phyloP scores from a whole-genome alignment of 1,140 invertebrate genomes.

The Camponotus vicinus region DNA sequence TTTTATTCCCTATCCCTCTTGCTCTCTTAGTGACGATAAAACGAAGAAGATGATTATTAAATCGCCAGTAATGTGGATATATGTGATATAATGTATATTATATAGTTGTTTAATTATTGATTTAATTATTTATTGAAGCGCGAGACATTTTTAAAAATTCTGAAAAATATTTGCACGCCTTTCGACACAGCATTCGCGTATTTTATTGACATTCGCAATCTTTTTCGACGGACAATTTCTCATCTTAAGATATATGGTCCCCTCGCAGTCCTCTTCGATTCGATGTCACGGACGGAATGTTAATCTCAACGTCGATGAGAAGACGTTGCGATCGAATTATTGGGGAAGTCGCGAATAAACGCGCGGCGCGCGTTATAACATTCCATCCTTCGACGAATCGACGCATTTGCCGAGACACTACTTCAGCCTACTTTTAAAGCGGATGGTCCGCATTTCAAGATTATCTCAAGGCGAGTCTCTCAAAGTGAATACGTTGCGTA shows the following conservation, averaged over 20 bases:
- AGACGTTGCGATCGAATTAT: constrained; percentile 31
- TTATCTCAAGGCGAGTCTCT: neutral
- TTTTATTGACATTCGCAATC: neutral
- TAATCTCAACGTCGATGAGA: constrained; percentile 23
- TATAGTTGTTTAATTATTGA: neutral
- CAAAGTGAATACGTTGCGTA: neutral
- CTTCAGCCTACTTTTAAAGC: neutral
- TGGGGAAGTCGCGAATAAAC: constrained; percentile 40
- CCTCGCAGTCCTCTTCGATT: constrained; percentile 30
- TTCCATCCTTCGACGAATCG: constrained; percentile 28
- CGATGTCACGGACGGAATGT: constrained; percentile 6
- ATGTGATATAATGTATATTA: neutral
- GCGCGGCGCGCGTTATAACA: neutral
- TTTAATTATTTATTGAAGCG: neutral
- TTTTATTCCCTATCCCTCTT: too few species aligned
- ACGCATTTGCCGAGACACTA: neutral
- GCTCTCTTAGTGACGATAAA: neutral
- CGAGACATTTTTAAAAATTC: neutral
- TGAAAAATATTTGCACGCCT: constrained; percentile 4
- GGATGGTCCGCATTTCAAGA: constrained; percentile 15
- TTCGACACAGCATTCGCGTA: neutral
- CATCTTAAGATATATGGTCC: constrained; percentile 10
- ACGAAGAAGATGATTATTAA: neutral
- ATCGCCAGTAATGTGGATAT: neutral
- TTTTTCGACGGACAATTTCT: neutral